Evolutionary conservation across 2,888 invertebrate genomes (phyloP).

Genomic region (Sthenelais limicola): DNA sequence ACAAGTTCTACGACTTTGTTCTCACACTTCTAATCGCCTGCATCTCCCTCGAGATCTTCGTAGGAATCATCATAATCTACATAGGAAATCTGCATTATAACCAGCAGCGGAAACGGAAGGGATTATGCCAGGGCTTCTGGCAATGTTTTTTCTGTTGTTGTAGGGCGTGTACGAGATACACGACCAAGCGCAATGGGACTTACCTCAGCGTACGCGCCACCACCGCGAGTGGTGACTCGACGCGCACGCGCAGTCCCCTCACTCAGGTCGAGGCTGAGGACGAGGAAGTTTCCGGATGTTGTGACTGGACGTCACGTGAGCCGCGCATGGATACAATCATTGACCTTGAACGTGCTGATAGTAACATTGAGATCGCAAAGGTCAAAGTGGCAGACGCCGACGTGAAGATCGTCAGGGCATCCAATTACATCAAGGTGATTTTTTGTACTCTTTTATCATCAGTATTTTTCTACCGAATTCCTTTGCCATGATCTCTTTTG

Average conservation of each 20-base stretch:
- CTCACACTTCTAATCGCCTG: constrained; percentile 55
- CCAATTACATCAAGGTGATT: constrained; percentile 52
- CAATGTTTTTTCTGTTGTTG: constrained; percentile 45
- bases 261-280: constrained; percentile 27
- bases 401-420: constrained; percentile 52
- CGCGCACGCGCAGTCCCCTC: constrained; percentile 41
- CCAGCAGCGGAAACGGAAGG: constrained; percentile 38
- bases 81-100: constrained; percentile 49
- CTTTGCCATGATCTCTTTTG: background rate
- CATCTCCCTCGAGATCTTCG: constrained; percentile 55
- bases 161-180: constrained; percentile 45
- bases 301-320: constrained; percentile 47
- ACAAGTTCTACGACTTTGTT: constrained; percentile 57
- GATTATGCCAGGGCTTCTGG: constrained; percentile 35
- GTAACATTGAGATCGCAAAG: constrained; percentile 54
- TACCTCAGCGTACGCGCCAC: constrained; percentile 51
- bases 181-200: constrained; percentile 47
- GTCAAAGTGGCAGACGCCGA: constrained; percentile 55
- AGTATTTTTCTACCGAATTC: background rate
- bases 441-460: background rate
- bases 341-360: constrained; percentile 54
- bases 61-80: constrained; percentile 57
- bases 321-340: constrained; percentile 51
- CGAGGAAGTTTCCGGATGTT: constrained; percentile 42
- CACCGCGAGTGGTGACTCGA: constrained; percentile 40